A percentile compares a stretch with the other conserved stretches of the same genome.
Evolutionary conservation across 2,888 invertebrate species (phyloP).

Genomic region (Oscheius sp.): DNA sequence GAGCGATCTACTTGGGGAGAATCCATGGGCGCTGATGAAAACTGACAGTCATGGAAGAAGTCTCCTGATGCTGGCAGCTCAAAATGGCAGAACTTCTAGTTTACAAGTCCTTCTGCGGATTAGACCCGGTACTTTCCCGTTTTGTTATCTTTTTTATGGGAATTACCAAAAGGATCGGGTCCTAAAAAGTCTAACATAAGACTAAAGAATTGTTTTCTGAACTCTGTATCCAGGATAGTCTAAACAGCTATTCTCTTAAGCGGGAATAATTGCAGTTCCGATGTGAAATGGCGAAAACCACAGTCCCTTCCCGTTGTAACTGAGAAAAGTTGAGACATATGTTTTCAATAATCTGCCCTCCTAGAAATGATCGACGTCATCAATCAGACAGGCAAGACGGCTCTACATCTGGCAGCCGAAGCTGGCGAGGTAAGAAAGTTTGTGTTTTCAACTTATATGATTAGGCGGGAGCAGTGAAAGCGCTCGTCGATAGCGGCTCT

Average conservation of each 20-base stretch:
- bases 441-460: not conserved
- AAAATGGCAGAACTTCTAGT: slow-evolving; percentile 78
- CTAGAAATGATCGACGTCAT: slow-evolving; percentile 46
- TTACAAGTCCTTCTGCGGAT: slow-evolving; percentile 74
- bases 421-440: slow-evolving; percentile 56
- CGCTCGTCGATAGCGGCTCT: slow-evolving; percentile 74
- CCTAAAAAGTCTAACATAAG: not conserved
- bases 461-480: slow-evolving; percentile 16
- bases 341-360: not conserved
- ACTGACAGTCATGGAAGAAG: slow-evolving; percentile 79
- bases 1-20: slow-evolving; percentile 81
- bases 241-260: too few relatives aligned
- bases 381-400: slow-evolving; percentile 65
- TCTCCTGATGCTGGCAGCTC: slow-evolving; percentile 84
- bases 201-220: too few relatives aligned
- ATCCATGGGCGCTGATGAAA: slow-evolving; percentile 55
- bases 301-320: not conserved
- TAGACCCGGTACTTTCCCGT: slow-evolving; percentile 6
- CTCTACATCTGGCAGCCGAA: slow-evolving; percentile 68
- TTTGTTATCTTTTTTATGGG: not conserved
- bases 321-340: not conserved
- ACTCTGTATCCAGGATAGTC: too few relatives aligned
- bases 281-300: not conserved
- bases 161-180: too few relatives aligned
- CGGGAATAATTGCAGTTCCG: too few relatives aligned